These are phyloP conservation scores for Anodontia alba DNA, from an alignment of 2,888 invertebrate species.

Conservation along the genomic window DNA sequence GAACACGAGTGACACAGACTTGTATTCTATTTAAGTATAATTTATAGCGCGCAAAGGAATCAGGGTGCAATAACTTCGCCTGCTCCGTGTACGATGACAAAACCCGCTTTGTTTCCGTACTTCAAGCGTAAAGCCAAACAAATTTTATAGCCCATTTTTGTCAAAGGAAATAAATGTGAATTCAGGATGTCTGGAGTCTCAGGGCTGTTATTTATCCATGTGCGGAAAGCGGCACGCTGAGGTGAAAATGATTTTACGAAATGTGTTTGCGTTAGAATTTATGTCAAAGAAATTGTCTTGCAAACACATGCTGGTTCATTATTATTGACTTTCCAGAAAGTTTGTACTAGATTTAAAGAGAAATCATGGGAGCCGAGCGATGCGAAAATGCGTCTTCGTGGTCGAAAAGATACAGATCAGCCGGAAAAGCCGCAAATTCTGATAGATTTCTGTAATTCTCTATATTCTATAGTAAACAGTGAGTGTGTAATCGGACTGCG, in stretches of 20 bases:
- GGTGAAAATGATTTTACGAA: conserved; percentile 20
- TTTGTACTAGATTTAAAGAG: neutral
- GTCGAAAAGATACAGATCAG: too few relatives aligned
- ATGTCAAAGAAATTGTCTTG: conserved; percentile 15
- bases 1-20: conserved; percentile 3
- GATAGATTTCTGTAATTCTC: too few relatives aligned
- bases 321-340: neutral
- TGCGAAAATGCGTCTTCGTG: too few relatives aligned
- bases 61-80: conserved; percentile 52
- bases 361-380: too few relatives aligned
- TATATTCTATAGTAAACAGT: too few relatives aligned
- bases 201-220: conserved; percentile 44
- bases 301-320: conserved; percentile 12
- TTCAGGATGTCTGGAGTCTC: conserved; percentile 24
- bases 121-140: conserved; percentile 61
- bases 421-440: too few relatives aligned
- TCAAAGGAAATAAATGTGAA: conserved; percentile 60
- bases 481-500: too few relatives aligned
- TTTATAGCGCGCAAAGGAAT: conserved; percentile 33
- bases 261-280: conserved; percentile 18
- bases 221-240: conserved; percentile 17
- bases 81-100: conserved; percentile 52
- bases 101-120: conserved; percentile 55
- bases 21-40: conserved; percentile 4
- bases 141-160: conserved; percentile 68